These are phyloP conservation scores for Umimayanthus kanabou DNA, from an alignment of 92 coral and sea anemone genomes.

Conservation along the genomic window DNA sequence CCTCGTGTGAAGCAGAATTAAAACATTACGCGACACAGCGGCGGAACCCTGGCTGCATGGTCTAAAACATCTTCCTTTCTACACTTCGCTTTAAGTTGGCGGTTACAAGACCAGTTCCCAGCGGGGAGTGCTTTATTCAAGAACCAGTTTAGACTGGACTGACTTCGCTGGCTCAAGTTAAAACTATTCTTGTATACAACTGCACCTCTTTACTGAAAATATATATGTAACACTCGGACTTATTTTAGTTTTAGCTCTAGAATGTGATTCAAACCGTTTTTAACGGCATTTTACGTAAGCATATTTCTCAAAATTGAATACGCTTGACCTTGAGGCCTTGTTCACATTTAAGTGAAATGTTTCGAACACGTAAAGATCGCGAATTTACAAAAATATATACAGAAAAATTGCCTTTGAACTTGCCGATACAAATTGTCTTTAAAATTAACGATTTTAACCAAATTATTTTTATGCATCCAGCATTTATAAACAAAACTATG, in stretches of 20 bases:
- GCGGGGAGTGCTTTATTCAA: too few relatives aligned
- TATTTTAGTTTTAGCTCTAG: neutral
- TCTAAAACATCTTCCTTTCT: neutral
- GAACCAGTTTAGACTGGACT: too few relatives aligned
- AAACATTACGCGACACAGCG: neutral
- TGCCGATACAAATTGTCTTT: neutral
- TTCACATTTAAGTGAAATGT: neutral
- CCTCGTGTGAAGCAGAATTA: neutral
- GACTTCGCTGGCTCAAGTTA: neutral
- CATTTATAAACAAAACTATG: neutral
- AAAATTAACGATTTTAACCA: neutral
- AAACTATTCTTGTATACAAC: neutral
- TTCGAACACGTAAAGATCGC: too few relatives aligned
- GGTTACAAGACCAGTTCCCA: too few relatives aligned
- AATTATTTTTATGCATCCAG: neutral
- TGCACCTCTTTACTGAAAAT: neutral
- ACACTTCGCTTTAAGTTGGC: neutral
- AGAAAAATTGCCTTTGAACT: too few relatives aligned
- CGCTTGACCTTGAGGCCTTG: neutral
- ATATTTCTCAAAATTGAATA: too few relatives aligned
- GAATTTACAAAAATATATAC: too few relatives aligned
- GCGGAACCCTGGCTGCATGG: too few relatives aligned
- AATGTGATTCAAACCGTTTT: neutral
- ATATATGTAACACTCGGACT: neutral
- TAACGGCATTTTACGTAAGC: neutral